Percentiles rank a stretch among this genome's conserved stretches.
Conservation (phyloP, 2,113 vertebrate genomes). For the Loxodonta africana region DNA sequence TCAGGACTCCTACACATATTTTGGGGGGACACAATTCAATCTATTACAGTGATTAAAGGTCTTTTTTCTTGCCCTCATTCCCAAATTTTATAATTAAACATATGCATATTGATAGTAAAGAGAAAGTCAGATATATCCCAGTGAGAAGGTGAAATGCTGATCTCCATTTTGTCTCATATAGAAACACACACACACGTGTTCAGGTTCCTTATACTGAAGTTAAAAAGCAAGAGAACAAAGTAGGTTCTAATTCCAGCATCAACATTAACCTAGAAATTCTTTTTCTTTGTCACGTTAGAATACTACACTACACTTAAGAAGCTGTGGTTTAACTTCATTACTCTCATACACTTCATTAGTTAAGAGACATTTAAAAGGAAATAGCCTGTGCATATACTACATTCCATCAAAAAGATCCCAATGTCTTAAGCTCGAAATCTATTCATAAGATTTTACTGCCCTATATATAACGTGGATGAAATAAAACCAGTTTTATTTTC, state of each 20-base stretch:
- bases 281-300: neutral
- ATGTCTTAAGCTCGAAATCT: conserved; percentile 49
- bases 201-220: neutral
- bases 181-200: neutral
- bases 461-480: conserved; percentile 70
- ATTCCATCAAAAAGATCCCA: conserved; percentile 53
- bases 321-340: conserved; percentile 64
- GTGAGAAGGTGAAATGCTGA: neutral
- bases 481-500: conserved; percentile 65
- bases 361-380: conserved; percentile 70
- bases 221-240: neutral
- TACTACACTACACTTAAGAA: neutral
- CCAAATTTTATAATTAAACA: neutral
- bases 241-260: neutral
- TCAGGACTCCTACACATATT: neutral
- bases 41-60: neutral
- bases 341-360: conserved; percentile 66
- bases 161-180: neutral
- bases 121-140: neutral
- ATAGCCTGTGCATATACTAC: conserved; percentile 53
- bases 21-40: neutral
- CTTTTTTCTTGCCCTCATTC: neutral
- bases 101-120: neutral
- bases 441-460: conserved; percentile 52
- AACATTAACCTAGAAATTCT: neutral